Evolutionary conservation across 2,797 vertebrate genomes (phyloP).

Genomic region (Alfaro cultratus): DNA sequence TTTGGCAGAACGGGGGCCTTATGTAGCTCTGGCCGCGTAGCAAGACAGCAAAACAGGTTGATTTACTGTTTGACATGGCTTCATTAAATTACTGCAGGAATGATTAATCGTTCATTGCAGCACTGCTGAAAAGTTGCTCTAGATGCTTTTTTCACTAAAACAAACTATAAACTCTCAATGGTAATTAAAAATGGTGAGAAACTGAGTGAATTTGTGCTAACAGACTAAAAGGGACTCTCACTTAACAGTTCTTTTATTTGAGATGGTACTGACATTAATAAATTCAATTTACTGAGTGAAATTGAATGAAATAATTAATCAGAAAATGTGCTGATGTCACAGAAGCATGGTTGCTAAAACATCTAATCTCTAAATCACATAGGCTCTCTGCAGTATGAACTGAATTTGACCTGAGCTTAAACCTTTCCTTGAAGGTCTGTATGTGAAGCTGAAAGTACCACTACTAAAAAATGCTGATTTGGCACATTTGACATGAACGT

Average conservation of each 20-base stretch:
- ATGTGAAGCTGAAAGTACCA: not conserved
- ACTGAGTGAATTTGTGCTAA: not conserved
- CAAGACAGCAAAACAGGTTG: slow-evolving; percentile 43
- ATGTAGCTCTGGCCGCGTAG: slow-evolving; percentile 42
- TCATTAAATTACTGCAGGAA: slow-evolving; percentile 61
- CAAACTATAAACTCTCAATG: slow-evolving; percentile 41
- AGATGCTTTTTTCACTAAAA: slow-evolving; percentile 37
- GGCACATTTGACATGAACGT: not conserved
- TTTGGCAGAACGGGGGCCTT: slow-evolving; percentile 54
- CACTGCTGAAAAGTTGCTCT: slow-evolving; percentile 39
- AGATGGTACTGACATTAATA: not conserved
- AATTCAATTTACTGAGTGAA: not conserved
- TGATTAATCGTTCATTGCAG: slow-evolving; percentile 61
- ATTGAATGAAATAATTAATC: not conserved
- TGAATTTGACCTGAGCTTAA: not conserved
- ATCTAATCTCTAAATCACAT: not conserved
- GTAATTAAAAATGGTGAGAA: slow-evolving; percentile 45
- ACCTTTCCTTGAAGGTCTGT: not conserved
- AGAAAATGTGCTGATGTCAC: not conserved
- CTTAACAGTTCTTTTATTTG: not conserved
- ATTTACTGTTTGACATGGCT: slow-evolving; percentile 64
- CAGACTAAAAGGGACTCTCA: not conserved
- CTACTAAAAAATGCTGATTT: not conserved
- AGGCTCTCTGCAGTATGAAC: not conserved
- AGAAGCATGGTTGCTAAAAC: not conserved